phyloP scores from a whole-genome alignment of 1,140 invertebrate species.

The Mamestra configurata region DNA sequence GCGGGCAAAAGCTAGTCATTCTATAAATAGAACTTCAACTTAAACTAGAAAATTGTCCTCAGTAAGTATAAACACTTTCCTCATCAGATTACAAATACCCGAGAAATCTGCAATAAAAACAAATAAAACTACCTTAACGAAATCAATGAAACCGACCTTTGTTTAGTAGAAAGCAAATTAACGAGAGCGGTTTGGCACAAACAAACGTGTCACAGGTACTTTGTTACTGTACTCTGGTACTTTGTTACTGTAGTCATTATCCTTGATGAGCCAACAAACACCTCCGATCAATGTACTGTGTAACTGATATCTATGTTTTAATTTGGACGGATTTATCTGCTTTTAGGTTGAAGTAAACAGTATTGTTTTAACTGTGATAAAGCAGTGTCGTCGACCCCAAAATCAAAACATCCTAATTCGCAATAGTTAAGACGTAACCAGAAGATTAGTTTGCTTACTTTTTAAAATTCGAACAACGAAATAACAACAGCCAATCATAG shows the following conservation, averaged over 20 bases:
- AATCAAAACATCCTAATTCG: too few relatives aligned
- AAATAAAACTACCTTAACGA: constrained; percentile 16
- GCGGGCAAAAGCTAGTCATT: too few relatives aligned
- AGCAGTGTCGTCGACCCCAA: too few relatives aligned
- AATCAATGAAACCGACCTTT: constrained; percentile 36
- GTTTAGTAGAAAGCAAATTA: constrained; percentile 40
- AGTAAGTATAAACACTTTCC: neutral
- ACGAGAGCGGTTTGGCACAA: constrained; percentile 38
- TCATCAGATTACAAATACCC: neutral
- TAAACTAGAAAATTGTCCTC: too few relatives aligned
- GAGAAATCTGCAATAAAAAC: neutral
- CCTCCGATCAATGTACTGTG: neutral
- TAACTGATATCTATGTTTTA: neutral
- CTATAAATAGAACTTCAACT: too few relatives aligned
- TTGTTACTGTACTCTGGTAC: neutral
- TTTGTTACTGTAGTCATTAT: constrained; percentile 28
- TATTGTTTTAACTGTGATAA: too few relatives aligned
- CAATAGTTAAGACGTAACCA: too few relatives aligned
- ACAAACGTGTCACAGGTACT: constrained; percentile 17
- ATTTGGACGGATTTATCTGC: neutral
- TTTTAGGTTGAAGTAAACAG: too few relatives aligned
- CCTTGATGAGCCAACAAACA: constrained; percentile 38
- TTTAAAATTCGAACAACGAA: too few relatives aligned
- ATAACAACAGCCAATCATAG: too few relatives aligned
- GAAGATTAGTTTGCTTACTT: too few relatives aligned